Base-by-base conservation (phyloP, 2,888 invertebrate genomes). In the Drosophila anomelani region DNA sequence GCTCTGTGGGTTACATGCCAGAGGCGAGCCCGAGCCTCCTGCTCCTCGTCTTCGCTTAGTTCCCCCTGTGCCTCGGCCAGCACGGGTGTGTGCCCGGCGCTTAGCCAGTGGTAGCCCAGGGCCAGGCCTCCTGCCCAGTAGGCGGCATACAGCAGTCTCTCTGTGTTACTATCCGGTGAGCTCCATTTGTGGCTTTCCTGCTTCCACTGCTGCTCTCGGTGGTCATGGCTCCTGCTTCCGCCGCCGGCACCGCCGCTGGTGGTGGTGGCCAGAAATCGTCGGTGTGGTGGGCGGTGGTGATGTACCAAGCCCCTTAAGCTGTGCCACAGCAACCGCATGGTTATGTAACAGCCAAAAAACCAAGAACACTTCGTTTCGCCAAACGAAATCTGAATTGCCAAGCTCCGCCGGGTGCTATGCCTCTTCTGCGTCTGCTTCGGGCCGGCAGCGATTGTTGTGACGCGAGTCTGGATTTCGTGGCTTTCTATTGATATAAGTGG, bases 1-100 rank as follows among this genome's bases (percentile, higher is more conserved):
- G 41, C 61, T 3, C 92, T 84, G 15, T 64, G 61, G 4, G 80
- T 90, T 13, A 36, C 76, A 57, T 92, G 92, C 89, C 90, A 90
- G 2, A 79, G 49, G 17, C 77, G 63, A 41, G 85, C 85, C 51
- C n/a, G n/a, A 0, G 57, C 58, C 36, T 74, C 75, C 5, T 29
- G 32, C 3, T 75, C 54, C 3, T 75, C 54, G 4, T 41, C 26
- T 32, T 67, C 64, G 39, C 36, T 57, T 2, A 26, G 15, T 4
- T 15, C 20, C n/a, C 13, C 10, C 20, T 34, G 13, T 7, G 47
- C 41, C 38, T 46, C 32, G 12, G 38, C 26, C 8, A 23, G 20
- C 17, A 44, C 38, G 8, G 59, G 7, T 26, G 58, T 41, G n/a
- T 10, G 47, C 0, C 36, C 57, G 15, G 43, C 26, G 9, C 8